Base-by-base conservation (phyloP, 2,113 vertebrate genomes). In the Hippocampus zosterae region DNA sequence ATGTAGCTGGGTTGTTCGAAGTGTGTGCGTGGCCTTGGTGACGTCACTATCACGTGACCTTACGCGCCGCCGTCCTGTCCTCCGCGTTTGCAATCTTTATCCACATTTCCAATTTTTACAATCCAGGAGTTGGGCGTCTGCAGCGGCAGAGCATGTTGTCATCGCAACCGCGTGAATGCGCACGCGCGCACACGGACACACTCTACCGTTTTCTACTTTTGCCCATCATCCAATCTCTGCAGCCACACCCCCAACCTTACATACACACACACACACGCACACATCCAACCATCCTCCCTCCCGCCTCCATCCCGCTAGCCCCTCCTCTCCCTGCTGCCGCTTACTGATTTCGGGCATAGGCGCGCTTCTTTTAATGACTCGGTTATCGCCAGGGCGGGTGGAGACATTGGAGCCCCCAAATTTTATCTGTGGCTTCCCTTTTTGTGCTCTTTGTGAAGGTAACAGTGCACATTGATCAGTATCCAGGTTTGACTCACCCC, bases 191-290 rank as follows among this genome's bases (percentile, higher is more conserved):
- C 5, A 27, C 9, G 6, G 13, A 46, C 42, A 42, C 61, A n/a
- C 61, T 2, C 64, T 23, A 27, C 21, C 50, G 7, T 29, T 68
- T 55, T 55, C 48, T 82, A 82, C 80, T 85, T 81, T 65, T 71
- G 61, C 50, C 42, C 50, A 67, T 68, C 74, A 41, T 21, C 64
- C 29, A 16, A 40, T 74, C 68, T 84, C 78, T 79, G 80, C 81
- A 84, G 81, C 60, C 79, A 37, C 69, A 33, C 55, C 3, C n/a
- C 37, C 5, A 37, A 37, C 33, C 2, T 61, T 9, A 9, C 33
- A 37, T 5, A 37, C 33, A 37, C 33, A 6, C 33, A 37, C 33
- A 37, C 33, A 37, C 33, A 33, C 3, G 2, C 29, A 33, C 29
- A 33, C 29, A 33, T 5, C 15, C 8, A 19, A 21, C 5, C 25